Evolutionary conservation across 2,797 vertebrate species (phyloP).

Genomic region (Odontamblyopus rebecca): DNA sequence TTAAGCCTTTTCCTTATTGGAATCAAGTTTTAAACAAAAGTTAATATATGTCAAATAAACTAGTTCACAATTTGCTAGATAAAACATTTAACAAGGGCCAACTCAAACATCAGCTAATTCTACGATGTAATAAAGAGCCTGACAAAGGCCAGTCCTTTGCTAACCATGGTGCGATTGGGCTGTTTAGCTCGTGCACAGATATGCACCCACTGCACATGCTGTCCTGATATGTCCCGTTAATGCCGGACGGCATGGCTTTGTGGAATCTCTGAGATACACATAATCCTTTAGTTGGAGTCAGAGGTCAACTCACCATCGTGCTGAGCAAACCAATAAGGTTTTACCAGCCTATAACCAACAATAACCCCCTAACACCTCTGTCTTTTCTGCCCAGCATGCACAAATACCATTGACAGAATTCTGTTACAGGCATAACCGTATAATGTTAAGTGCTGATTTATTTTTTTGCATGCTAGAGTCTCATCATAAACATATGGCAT

Average conservation of each 20-base stretch:
- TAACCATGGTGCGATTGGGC: background rate
- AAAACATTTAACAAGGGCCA: background rate
- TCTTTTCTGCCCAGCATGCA: conserved; percentile 38
- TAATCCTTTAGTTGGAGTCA: conserved; percentile 66
- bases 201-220: conserved; percentile 39
- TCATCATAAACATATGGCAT: conserved; percentile 31
- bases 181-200: conserved; percentile 44
- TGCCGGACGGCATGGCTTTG: conserved; percentile 68
- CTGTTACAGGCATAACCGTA: conserved; percentile 12
- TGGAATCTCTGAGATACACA: conserved; percentile 68
- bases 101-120: background rate
- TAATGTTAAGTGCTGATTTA: conserved; percentile 11
- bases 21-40: too few relatives aligned
- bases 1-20: too few relatives aligned
- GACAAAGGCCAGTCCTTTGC: conserved; percentile 33
- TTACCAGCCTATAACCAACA: conserved; percentile 34
- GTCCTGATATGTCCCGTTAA: conserved; percentile 62
- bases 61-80: background rate
- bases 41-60: background rate
- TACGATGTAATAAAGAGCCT: conserved; percentile 1
- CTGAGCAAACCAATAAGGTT: conserved; percentile 60
- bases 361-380: conserved; percentile 28
- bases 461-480: conserved; percentile 27
- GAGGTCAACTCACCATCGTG: conserved; percentile 57
- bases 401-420: conserved; percentile 15